These are phyloP conservation scores for Drosophila pseudotakahashii DNA, from an alignment of 2,888 invertebrate species.

Conservation along the genomic window DNA sequence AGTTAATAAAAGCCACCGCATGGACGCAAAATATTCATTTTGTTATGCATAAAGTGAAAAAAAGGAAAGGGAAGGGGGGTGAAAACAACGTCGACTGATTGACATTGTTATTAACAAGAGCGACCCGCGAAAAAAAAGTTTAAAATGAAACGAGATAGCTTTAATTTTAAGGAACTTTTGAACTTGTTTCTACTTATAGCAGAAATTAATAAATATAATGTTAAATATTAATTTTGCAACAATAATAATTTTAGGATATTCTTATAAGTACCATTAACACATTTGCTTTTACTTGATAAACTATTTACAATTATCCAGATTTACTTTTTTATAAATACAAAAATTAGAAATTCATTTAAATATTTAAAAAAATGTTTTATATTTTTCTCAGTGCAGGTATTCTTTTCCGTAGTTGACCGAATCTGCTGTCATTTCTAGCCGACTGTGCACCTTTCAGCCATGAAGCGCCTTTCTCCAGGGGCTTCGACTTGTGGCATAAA, in stretches of 20 bases:
- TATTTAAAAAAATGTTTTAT: too few relatives aligned
- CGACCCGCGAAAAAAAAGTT: neutral
- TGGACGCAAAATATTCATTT: conserved; percentile 17
- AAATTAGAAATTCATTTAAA: too few relatives aligned
- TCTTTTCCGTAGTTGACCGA: conserved; percentile 1
- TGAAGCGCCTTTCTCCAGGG: conserved; percentile 17
- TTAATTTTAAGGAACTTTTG: neutral
- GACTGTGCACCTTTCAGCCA: conserved; percentile 24
- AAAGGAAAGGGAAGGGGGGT: neutral
- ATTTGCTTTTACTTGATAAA: too few relatives aligned
- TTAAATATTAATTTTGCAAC: too few relatives aligned
- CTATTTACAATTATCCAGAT: too few relatives aligned
- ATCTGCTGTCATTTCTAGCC: conserved; percentile 25
- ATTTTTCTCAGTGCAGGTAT: neutral
- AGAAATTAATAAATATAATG: too few relatives aligned
- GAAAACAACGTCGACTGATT: conserved; percentile 1
- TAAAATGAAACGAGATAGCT: neutral
- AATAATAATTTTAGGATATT: too few relatives aligned
- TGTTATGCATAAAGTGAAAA: conserved; percentile 9
- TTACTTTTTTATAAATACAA: too few relatives aligned
- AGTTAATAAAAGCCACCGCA: conserved; percentile 31
- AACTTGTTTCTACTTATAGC: neutral
- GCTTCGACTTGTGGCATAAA: conserved; percentile 25
- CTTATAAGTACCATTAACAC: too few relatives aligned
- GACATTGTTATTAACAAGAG: conserved; percentile 17